phyloP scores from a whole-genome alignment of 23 tunicate genomes.

The Diplosoma virens region DNA sequence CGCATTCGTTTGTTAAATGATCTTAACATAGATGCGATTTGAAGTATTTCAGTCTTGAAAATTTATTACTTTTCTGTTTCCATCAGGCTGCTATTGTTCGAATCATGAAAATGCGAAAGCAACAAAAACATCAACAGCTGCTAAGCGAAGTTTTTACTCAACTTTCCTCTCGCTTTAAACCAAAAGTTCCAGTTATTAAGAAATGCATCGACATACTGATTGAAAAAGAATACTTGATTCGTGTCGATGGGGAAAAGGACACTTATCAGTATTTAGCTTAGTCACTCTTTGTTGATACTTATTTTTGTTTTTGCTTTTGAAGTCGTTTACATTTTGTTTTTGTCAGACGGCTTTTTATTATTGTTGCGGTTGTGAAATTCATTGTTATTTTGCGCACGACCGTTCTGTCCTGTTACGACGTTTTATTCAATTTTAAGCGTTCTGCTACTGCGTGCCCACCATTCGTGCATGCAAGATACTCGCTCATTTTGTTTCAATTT shows the following conservation, averaged over 20 bases:
- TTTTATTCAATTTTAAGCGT: too few species aligned
- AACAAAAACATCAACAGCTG: constrained; percentile 90
- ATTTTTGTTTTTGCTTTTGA: too few species aligned
- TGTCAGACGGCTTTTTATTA: too few species aligned
- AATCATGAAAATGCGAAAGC: constrained; percentile 97
- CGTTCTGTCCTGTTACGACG: too few species aligned
- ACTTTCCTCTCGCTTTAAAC: constrained; percentile 88
- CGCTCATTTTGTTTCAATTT: too few species aligned
- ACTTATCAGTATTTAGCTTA: constrained; percentile 91
- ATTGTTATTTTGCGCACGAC: too few species aligned
- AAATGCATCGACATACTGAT: constrained; percentile 95
- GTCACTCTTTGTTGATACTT: not conserved
- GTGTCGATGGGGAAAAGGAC: constrained; percentile 98
- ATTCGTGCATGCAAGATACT: too few species aligned
- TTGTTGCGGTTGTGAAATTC: too few species aligned
- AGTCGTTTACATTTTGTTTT: too few species aligned
- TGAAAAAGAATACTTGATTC: constrained; percentile 93
- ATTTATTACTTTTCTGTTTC: not conserved
- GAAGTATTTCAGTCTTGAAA: not conserved
- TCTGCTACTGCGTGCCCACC: too few species aligned
- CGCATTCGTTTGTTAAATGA: not conserved
- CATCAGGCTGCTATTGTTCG: constrained; percentile 96
- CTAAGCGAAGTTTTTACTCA: constrained; percentile 87
- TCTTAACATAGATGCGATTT: not conserved
- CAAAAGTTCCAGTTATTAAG: constrained; percentile 94